Evolutionary conservation across 1,140 invertebrate species (phyloP).

Genomic region (Lamellibrachia luymesi): DNA sequence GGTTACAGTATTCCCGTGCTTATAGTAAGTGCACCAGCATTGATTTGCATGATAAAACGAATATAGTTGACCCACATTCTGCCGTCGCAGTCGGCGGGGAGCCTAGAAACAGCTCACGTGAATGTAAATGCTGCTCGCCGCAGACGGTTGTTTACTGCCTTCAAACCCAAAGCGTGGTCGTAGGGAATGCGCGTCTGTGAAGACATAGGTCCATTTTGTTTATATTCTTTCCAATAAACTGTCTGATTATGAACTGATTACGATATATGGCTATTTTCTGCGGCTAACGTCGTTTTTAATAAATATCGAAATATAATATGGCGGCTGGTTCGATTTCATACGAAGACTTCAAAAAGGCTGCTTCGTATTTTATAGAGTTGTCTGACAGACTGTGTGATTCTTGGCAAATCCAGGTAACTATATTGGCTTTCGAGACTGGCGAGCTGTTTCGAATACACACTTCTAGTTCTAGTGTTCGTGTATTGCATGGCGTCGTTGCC

Average conservation of each 20-base stretch:
- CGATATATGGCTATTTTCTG: background rate
- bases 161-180: background rate
- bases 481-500: background rate
- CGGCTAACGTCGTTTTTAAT: background rate
- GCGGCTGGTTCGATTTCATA: background rate
- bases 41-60: slow-evolving; percentile 5
- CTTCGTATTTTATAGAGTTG: background rate
- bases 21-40: background rate
- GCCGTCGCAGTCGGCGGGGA: background rate
- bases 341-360: slow-evolving; percentile 4
- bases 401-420: background rate
- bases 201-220: background rate
- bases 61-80: background rate
- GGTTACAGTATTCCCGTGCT: background rate
- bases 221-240: background rate
- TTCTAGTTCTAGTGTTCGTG: background rate
- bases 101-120: background rate
- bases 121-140: background rate
- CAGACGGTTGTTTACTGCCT: background rate
- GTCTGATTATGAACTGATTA: background rate
- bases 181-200: background rate
- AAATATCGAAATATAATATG: background rate
- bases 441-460: background rate
- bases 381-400: background rate
- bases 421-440: background rate